Conservation (phyloP, 1,140 invertebrate species). For the Nephotettix cincticeps region DNA sequence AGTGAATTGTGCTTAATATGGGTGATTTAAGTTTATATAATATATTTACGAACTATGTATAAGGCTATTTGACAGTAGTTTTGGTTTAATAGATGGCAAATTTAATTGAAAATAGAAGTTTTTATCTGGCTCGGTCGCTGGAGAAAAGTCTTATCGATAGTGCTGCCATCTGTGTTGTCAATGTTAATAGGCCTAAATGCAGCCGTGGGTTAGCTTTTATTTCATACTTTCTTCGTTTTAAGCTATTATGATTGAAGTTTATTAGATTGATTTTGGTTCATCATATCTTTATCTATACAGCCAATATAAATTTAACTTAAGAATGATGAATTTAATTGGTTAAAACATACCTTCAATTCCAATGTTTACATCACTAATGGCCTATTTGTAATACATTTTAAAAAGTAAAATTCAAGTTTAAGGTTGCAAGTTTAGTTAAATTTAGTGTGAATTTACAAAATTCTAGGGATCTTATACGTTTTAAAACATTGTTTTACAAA, state of each 20-base stretch:
- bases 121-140: background rate
- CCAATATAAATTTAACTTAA: too few species aligned
- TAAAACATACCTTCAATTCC: slow-evolving; percentile 17
- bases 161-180: slow-evolving; percentile 67
- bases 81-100: too few species aligned
- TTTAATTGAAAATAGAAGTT: background rate
- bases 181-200: slow-evolving; percentile 58
- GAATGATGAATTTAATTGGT: background rate
- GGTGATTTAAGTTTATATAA: too few species aligned
- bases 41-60: too few species aligned
- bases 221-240: slow-evolving; percentile 24
- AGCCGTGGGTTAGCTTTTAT: slow-evolving; percentile 38
- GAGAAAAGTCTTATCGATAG: slow-evolving; percentile 34
- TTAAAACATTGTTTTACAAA: background rate
- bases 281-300: too few species aligned
- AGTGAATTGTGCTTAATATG: background rate
- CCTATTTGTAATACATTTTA: slow-evolving; percentile 38
- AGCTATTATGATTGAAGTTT: slow-evolving; percentile 21
- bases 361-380: slow-evolving; percentile 52
- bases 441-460: background rate
- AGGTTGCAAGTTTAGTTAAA: slow-evolving; percentile 2
- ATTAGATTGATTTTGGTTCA: background rate
- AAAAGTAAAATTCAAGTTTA: slow-evolving; percentile 20
- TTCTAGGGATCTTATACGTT: background rate
- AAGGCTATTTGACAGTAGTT: too few species aligned